Evolutionary conservation across 2,797 vertebrate genomes (phyloP), one percentile per base, ranked within the genome.

Genomic region (Tadarida brasiliensis): DNA sequence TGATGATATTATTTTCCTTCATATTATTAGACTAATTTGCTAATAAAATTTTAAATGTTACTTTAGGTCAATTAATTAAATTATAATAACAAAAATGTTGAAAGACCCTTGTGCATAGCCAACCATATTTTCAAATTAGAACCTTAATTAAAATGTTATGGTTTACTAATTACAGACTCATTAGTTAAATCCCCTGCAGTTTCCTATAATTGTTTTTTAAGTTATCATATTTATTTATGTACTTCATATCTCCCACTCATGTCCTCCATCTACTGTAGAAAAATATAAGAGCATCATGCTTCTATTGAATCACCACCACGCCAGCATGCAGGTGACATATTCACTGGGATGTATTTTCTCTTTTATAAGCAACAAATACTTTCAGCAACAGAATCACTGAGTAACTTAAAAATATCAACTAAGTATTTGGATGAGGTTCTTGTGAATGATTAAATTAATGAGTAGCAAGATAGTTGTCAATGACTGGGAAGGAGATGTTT

Each of bases 121-220:
- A 97, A 94, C 51, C 95, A 63, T 92, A 97, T 96, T 98, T 98
- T 97, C 98, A 98, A 98, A 98, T 98, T 98, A 98, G 54, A 97
- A 97, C 74, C 81, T 98, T 96, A 95, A 95, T 95, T 97, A 96
- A 96, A 98, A 97, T 95, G 12, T 65, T 96, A 97, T 97, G 80
- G 94, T 97, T 83, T 90, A 91, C 26, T 97, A 97, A 98, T 98
- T 97, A 94, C 8, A 90, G 88, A 96, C 96, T 98, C 94, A 97
- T 98, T 98, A 98, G 89, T 73, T 97, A 93, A 95, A 96, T 94
- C 61, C 95, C 97, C 77, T 89, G 87, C 84, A 94, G 83, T 94
- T 74, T 96, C 94, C 88, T 47, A 44, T 95, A 97, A 97, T 96
- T 96, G 80, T 91, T 96, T 97, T 97, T 97, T 87, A 96, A 97